These are phyloP conservation scores for Xenopus petersii DNA, from an alignment of 2,797 vertebrate genomes.

Conservation along the genomic window DNA sequence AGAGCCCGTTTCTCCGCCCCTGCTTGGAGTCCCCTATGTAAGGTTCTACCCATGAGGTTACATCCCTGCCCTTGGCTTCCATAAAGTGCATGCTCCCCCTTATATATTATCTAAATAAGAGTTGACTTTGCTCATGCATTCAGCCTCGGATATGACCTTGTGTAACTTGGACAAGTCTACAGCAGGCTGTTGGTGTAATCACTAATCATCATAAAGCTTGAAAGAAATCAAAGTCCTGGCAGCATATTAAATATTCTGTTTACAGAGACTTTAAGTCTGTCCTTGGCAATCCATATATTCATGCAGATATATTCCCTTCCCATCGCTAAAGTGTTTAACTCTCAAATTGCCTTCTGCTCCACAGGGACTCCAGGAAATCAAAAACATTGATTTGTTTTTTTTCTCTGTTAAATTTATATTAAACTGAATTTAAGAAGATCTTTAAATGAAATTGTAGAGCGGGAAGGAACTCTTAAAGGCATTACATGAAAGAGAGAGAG, in stretches of 20 bases:
- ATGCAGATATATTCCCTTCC: slow-evolving; percentile 24
- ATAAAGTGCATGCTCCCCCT: no score
- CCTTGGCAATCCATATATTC: slow-evolving; percentile 24
- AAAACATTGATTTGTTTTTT: slow-evolving; percentile 6
- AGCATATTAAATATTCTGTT: slow-evolving; percentile 41
- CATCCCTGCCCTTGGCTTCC: no score
- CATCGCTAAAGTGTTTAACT: slow-evolving; percentile 25
- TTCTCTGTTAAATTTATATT: neutral
- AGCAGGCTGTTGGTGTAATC: slow-evolving; percentile 17
- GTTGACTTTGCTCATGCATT: no score
- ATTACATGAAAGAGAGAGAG: neutral
- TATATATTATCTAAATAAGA: no score
- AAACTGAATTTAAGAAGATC: slow-evolving; percentile 1
- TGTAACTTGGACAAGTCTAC: slow-evolving; percentile 2
- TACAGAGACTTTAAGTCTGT: slow-evolving; percentile 29
- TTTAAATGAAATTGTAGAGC: neutral
- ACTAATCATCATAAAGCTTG: slow-evolving; percentile 36
- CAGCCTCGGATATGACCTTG: slow-evolving; percentile 19
- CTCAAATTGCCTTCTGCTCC: slow-evolving; percentile 8
- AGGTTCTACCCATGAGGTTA: no score
- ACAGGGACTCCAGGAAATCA: slow-evolving; percentile 21
- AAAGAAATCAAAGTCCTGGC: slow-evolving; percentile 27
- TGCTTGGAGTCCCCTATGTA: no score
- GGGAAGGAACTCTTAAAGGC: neutral
- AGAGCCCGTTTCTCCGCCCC: no score